These are phyloP conservation scores for Drosophila gaucha DNA, from an alignment of 2,888 invertebrate genomes.

Conservation along the genomic window DNA sequence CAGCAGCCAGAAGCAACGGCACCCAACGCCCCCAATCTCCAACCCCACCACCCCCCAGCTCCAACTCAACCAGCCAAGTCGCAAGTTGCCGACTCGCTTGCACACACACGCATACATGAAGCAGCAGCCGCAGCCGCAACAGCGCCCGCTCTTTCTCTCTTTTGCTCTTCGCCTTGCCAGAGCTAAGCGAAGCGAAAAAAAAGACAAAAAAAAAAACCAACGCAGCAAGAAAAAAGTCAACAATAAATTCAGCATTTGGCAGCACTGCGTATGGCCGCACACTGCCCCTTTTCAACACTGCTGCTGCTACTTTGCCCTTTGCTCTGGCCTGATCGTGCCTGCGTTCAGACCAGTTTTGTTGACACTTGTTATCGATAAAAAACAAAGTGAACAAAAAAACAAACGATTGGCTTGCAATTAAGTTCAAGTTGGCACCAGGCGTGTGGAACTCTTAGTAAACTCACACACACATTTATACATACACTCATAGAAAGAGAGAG, in stretches of 20 bases:
- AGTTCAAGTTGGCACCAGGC: slow-evolving; percentile 27
- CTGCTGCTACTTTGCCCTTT: slow-evolving; percentile 17
- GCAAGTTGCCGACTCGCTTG: slow-evolving; percentile 22
- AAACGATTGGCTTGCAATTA: slow-evolving; percentile 22
- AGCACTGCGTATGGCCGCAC: slow-evolving; percentile 12
- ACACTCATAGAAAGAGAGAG: neutral
- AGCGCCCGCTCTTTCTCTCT: neutral
- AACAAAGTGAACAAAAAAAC: slow-evolving; percentile 2
- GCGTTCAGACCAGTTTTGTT: slow-evolving; percentile 29
- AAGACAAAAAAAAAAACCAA: slow-evolving; percentile 22
- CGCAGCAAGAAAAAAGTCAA: slow-evolving; percentile 35
- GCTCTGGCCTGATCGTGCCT: slow-evolving; percentile 25
- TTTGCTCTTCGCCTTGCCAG: slow-evolving; percentile 7
- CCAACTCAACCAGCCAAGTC: neutral
- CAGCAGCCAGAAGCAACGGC: slow-evolving; percentile 34
- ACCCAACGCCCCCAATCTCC: slow-evolving; percentile 2
- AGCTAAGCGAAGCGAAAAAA: slow-evolving; percentile 28
- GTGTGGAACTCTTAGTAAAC: slow-evolving; percentile 28
- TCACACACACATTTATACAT: neutral
- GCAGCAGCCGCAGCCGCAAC: neutral
- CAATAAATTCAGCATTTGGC: slow-evolving; percentile 25
- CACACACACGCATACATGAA: slow-evolving; percentile 11
- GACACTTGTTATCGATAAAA: slow-evolving; percentile 37
- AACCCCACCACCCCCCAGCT: neutral
- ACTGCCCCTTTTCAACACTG: slow-evolving; percentile 33